Evolutionary conservation across 2,888 invertebrate genomes (phyloP).

Genomic region (Hedychridium roseum): DNA sequence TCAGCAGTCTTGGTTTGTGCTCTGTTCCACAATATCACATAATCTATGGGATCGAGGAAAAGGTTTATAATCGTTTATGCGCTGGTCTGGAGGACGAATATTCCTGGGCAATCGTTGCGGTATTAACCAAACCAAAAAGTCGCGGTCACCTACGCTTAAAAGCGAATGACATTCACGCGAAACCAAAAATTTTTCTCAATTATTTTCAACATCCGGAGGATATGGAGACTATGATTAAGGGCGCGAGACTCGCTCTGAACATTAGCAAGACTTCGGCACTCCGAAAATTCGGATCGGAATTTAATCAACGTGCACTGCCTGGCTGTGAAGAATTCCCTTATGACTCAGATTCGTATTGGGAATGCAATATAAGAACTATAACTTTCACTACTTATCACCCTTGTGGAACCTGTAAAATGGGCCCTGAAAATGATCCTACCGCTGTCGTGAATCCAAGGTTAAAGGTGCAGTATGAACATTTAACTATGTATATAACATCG

Average conservation of each 20-base stretch:
- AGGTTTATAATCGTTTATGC: background rate
- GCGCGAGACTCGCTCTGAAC: slow-evolving; percentile 67
- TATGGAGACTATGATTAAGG: slow-evolving; percentile 67
- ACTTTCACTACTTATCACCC: slow-evolving; percentile 72
- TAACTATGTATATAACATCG: no score
- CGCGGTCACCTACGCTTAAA: slow-evolving; percentile 70
- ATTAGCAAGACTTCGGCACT: slow-evolving; percentile 68
- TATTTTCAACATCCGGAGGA: slow-evolving; percentile 73
- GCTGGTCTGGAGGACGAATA: slow-evolving; percentile 52
- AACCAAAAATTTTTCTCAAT: slow-evolving; percentile 73
- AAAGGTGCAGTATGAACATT: no score
- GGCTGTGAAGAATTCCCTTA: slow-evolving; percentile 65
- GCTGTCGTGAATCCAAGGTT: slow-evolving; percentile 72
- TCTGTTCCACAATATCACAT: slow-evolving; percentile 40
- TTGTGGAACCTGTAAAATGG: slow-evolving; percentile 74
- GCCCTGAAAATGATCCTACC: slow-evolving; percentile 66
- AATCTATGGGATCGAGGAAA: background rate
- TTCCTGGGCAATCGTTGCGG: slow-evolving; percentile 58
- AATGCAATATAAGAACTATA: slow-evolving; percentile 69
- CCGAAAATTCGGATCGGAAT: slow-evolving; percentile 66
- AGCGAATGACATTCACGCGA: slow-evolving; percentile 69
- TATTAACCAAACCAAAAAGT: slow-evolving; percentile 71
- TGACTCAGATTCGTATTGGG: slow-evolving; percentile 71
- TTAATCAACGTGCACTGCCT: slow-evolving; percentile 66
- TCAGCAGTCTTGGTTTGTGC: slow-evolving; percentile 69